These are phyloP conservation scores for Stichodactyla mertensii DNA, from an alignment of 64 coral and sea anemone species.

Conservation along the genomic window DNA sequence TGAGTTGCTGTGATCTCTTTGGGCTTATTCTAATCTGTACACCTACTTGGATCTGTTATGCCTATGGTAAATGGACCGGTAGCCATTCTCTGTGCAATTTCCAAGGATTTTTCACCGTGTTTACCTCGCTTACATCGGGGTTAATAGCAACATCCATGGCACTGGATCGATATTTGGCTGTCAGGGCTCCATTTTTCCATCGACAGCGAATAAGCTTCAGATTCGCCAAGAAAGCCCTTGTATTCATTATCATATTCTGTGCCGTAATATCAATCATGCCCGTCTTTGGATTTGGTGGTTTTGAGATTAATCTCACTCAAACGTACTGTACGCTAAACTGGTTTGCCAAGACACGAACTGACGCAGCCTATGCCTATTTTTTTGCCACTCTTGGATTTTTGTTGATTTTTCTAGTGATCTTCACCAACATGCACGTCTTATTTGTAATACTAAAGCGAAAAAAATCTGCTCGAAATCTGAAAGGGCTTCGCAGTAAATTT, in stretches of 20 bases:
- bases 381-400: constrained; percentile 39
- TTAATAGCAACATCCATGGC: constrained; percentile 52
- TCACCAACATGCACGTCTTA: constrained; percentile 39
- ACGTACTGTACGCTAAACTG: constrained; percentile 67
- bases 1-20: constrained; percentile 46
- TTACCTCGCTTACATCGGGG: constrained; percentile 41
- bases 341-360: constrained; percentile 20
- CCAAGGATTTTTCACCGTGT: constrained; percentile 56
- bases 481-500: constrained; percentile 28
- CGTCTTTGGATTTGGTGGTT: constrained; percentile 56
- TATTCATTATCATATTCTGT: constrained; percentile 28
- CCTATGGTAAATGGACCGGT: constrained; percentile 45
- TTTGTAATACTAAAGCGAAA: constrained; percentile 41
- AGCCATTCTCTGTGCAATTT: constrained; percentile 36
- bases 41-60: constrained; percentile 60
- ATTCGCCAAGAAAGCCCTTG: constrained; percentile 33
- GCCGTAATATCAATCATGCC: constrained; percentile 42
- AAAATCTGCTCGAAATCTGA: constrained; percentile 35
- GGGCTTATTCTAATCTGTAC: constrained; percentile 37
- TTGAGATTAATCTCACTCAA: constrained; percentile 41
- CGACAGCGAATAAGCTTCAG: constrained; percentile 29
- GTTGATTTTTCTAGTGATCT: constrained; percentile 25
- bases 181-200: constrained; percentile 45
- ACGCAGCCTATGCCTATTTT: constrained; percentile 34
- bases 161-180: constrained; percentile 35